phyloP scores from a whole-genome alignment of 2,888 invertebrate genomes.

The Ernsta delagoae region DNA sequence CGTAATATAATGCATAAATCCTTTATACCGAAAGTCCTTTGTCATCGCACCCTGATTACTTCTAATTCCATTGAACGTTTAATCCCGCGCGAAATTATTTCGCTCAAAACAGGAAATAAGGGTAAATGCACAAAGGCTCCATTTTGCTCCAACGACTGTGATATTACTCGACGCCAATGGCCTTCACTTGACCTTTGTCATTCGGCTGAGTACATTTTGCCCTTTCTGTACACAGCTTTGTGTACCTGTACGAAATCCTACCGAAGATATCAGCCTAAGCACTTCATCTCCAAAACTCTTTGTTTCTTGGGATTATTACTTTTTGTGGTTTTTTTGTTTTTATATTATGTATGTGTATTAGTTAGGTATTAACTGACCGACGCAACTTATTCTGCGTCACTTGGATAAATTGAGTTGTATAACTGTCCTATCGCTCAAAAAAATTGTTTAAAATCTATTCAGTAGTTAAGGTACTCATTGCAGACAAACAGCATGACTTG shows the following conservation, averaged over 20 bases:
- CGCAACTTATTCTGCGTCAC: too few relatives aligned
- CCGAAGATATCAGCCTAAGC: too few relatives aligned
- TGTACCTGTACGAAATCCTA: background rate
- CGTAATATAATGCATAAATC: background rate
- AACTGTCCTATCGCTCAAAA: too few relatives aligned
- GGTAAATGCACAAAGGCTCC: constrained; percentile 19
- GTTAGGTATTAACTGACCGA: too few relatives aligned
- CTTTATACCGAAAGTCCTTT: background rate
- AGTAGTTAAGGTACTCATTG: too few relatives aligned
- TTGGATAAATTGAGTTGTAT: too few relatives aligned
- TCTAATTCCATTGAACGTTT: background rate
- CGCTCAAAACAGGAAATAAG: constrained; percentile 12
- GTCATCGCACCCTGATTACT: background rate
- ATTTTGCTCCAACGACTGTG: constrained; percentile 9
- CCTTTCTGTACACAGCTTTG: background rate
- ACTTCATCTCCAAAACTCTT: too few relatives aligned
- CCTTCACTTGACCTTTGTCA: constrained; percentile 9
- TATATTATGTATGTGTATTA: too few relatives aligned
- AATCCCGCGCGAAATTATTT: constrained; percentile 7
- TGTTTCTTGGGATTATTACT: too few relatives aligned
- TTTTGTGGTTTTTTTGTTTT: too few relatives aligned
- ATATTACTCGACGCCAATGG: constrained; percentile 13
- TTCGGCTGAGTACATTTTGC: background rate
- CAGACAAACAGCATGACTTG: too few relatives aligned
- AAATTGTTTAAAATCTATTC: too few relatives aligned